Evolutionary conservation across 2,888 invertebrate species (phyloP), one percentile per base, ranked within the genome.

Genomic region (Zelleria hepariella): DNA sequence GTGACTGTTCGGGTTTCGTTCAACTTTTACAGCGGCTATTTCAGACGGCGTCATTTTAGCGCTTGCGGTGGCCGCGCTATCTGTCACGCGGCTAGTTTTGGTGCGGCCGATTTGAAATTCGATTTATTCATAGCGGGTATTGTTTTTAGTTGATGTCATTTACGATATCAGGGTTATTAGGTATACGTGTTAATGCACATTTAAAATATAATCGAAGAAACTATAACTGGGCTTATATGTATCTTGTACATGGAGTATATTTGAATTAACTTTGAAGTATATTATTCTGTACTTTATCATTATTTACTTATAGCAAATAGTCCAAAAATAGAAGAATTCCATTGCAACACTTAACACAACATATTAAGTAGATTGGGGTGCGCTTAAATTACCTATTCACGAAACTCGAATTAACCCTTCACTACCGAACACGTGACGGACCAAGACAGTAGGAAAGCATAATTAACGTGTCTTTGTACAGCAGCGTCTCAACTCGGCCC

Each of bases 391-490:
- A n/a, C n/a, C n/a, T n/a, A 49, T 49, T 49, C 49, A 18, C 21
- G 49, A 49, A 53, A 63, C 58, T 49, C 61, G 23, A 51, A 15
- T 53, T 24, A 57, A 47, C 60, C 51, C 32, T 24, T 59, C 48
- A 59, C 42, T n/a, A 32, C 47, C 21, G 47, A 23, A 58, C 58
- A 57, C 27, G 48, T 24, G 60, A 57, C 32, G 32, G 49, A 23
- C 15, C 57, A 48, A 64, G 66, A 65, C 71, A 69, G n/a, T 65
- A 70, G 66, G 64, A 68, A 77, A 75, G 72, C 72, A 69, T 71
- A 78, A 77, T 65, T 65, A 64, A 62, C 60, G 59, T 61, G 62
- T 62, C 63, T 61, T 59, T 56, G 57, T 61, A 59, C 42, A 8
- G n/a, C 7, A 25, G 3, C 23, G 18, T 52, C 51, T 51, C 7